phyloP scores from a whole-genome alignment of 2,113 vertebrate species.

The Calypte anna region DNA sequence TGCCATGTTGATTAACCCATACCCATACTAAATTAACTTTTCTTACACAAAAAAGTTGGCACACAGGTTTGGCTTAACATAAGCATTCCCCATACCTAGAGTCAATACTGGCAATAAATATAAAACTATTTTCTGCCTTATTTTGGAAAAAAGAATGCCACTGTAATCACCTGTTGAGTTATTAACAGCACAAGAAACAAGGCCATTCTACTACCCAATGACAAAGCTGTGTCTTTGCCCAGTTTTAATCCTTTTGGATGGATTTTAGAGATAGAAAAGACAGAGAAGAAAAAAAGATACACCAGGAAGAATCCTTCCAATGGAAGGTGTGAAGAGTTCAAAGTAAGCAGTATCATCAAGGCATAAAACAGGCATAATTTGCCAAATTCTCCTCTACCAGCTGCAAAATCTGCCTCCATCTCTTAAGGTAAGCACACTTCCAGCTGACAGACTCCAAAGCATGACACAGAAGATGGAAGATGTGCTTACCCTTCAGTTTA shows the following conservation, averaged over 20 bases:
- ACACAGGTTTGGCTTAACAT: not conserved
- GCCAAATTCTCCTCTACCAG: not conserved
- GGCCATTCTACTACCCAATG: not conserved
- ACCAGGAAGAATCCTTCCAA: not conserved
- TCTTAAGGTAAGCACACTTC: not conserved
- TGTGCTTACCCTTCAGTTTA: not conserved
- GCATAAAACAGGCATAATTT: not conserved
- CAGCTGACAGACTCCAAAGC: not conserved
- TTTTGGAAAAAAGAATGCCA: not conserved
- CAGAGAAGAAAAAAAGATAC: not conserved
- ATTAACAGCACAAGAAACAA: not conserved
- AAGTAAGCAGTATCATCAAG: not conserved
- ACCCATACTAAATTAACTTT: not conserved
- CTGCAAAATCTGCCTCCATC: not conserved
- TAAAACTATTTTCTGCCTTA: not conserved
- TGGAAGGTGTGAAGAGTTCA: not conserved
- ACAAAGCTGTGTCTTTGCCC: not conserved
- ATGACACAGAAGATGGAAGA: not conserved
- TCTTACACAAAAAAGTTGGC: not conserved
- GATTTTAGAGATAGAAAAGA: not conserved
- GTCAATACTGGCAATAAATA: not conserved
- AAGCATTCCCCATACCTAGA: not conserved
- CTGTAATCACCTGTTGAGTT: not conserved
- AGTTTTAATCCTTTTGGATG: not conserved
- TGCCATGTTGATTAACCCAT: not conserved